Conservation (phyloP, 2,113 vertebrate species). For the Microtus pennsylvanicus region DNA sequence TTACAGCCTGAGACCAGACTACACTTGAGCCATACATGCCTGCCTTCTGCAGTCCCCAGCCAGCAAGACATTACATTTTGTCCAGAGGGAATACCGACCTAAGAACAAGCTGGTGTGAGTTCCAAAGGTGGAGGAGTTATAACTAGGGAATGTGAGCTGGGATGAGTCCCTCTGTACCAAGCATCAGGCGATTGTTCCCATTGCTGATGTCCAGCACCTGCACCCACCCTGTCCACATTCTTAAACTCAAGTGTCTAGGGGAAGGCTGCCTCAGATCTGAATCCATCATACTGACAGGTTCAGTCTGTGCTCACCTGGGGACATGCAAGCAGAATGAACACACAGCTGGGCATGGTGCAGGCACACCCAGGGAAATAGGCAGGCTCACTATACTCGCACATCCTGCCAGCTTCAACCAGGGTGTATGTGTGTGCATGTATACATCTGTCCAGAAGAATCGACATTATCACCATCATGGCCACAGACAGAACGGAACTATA, state of each 20-base stretch:
- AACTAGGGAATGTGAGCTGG: not conserved
- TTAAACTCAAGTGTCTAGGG: not conserved
- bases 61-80: not conserved
- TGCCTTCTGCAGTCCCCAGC: not conserved
- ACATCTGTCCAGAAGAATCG: not conserved
- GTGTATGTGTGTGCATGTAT: not conserved
- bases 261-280: not conserved
- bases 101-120: no score
- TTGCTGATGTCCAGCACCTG: not conserved
- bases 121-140: not conserved
- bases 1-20: not conserved
- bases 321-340: not conserved
- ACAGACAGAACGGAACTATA: not conserved
- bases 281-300: not conserved
- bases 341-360: no score
- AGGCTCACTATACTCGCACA: accelerated
- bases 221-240: not conserved
- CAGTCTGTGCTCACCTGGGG: not conserved
- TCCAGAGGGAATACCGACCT: not conserved
- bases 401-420: accelerated
- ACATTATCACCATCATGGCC: accelerated
- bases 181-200: not conserved
- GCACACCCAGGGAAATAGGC: accelerated
- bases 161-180: not conserved
- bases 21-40: not conserved